Conservation (phyloP, 2,888 invertebrate genomes). For the Rhagonycha lutea region DNA sequence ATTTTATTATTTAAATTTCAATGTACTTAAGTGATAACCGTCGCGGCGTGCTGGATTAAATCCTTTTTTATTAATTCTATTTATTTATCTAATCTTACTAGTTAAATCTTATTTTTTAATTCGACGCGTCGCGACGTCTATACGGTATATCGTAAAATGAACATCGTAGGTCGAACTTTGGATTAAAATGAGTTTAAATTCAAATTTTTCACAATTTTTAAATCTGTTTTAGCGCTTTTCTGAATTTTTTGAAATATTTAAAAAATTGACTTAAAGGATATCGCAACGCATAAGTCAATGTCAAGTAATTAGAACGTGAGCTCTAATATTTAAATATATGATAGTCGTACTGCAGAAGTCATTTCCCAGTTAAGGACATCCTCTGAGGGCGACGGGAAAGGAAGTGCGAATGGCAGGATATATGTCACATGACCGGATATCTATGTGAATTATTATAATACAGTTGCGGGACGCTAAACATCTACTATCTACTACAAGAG, state of each 20-base stretch:
- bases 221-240: neutral
- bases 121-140: neutral
- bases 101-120: neutral
- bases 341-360: constrained; percentile 39
- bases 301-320: constrained; percentile 35
- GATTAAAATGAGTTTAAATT: neutral
- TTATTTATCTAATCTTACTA: no score
- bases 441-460: constrained; percentile 45
- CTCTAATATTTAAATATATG: constrained; percentile 40
- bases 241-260: neutral
- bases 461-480: constrained; percentile 23
- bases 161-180: neutral
- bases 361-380: constrained; percentile 45
- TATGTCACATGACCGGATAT: constrained; percentile 52
- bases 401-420: constrained; percentile 53
- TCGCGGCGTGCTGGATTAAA: no score
- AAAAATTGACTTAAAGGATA: constrained; percentile 17
- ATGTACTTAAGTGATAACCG: no score
- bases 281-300: constrained; percentile 35
- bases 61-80: no score
- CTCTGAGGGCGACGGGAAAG: constrained; percentile 50
- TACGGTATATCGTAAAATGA: neutral
- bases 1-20: neutral
- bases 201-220: neutral
- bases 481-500: constrained; percentile 21